phyloP scores from a whole-genome alignment of 2,113 vertebrate genomes.

The Ceyx melanurus region DNA sequence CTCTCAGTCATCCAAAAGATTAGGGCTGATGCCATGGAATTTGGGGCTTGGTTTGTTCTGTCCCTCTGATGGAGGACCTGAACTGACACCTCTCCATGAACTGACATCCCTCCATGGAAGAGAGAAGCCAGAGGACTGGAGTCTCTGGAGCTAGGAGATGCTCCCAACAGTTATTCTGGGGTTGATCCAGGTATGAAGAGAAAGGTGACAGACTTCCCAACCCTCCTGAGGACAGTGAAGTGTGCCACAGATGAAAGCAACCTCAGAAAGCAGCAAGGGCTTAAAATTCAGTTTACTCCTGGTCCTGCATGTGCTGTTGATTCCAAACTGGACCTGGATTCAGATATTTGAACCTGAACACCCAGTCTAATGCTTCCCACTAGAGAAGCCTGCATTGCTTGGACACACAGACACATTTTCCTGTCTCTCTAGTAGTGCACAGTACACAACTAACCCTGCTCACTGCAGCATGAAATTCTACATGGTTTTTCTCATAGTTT shows the following conservation, averaged over 20 bases:
- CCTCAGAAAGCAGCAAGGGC: neutral
- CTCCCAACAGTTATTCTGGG: neutral
- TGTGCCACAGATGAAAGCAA: neutral
- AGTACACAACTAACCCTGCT: neutral
- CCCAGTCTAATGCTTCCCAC: neutral
- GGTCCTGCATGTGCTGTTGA: neutral
- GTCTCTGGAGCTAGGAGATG: neutral
- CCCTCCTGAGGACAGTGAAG: neutral
- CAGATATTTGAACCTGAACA: neutral
- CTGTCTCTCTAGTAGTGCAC: neutral
- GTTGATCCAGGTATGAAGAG: neutral
- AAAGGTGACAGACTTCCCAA: neutral
- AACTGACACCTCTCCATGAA: neutral
- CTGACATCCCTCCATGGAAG: neutral
- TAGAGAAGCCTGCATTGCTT: neutral
- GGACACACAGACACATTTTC: neutral
- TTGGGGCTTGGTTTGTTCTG: neutral
- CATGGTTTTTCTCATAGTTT: neutral
- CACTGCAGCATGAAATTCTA: neutral
- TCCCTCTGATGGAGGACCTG: neutral
- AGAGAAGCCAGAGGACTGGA: neutral
- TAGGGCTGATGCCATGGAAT: accelerated
- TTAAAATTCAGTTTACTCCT: neutral
- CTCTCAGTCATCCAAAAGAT: accelerated
- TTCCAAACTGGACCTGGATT: neutral